Evolutionary conservation across 2,888 invertebrate genomes (phyloP), one percentile per base, ranked within the genome.

Genomic region (Prostheceraeus crozeri): DNA sequence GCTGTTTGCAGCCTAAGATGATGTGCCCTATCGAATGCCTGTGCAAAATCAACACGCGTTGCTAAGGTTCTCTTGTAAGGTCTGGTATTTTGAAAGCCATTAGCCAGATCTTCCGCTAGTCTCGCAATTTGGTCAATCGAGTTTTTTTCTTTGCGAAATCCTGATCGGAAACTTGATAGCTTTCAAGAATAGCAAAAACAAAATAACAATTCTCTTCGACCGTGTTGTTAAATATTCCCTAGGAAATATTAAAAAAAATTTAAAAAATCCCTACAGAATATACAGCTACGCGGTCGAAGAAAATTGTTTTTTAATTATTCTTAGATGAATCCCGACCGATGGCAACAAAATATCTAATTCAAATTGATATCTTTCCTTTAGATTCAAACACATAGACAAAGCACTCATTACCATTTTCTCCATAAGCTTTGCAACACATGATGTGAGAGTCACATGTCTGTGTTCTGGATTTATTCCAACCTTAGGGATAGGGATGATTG

Each of bases 381-480:
- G n/a, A n/a, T n/a, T n/a, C n/a, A n/a, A n/a, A n/a, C n/a, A n/a
- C n/a, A n/a, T n/a, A n/a, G n/a, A n/a, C n/a, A n/a, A n/a, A n/a
- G n/a, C n/a, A n/a, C n/a, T n/a, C n/a, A n/a, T n/a, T 23, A 48
- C 23, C 14, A 48, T 10, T 14, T 30, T 10, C 19, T 48, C 23
- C 48, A 48, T 48, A 21, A 48, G 48, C 23, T 48, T 48, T 10
- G 48, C 48, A 21, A 48, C 28, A 30, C 48, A 48, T 23, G 48
- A 48, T 14, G 48, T 48, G 23, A 48, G 48, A 28, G 48, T 48
- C 19, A 48, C 48, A 19, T 23, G 48, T 48, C 48, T 48, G 48
- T 48, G 23, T 10, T 23, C 11, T 8, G 48, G 19, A 30, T 48
- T 30, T 48, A 28, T 48, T 10, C 48, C 48, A 10, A 6, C 27